phyloP scores from a whole-genome alignment of 1,140 invertebrate species.

The Brachionus angularis region DNA sequence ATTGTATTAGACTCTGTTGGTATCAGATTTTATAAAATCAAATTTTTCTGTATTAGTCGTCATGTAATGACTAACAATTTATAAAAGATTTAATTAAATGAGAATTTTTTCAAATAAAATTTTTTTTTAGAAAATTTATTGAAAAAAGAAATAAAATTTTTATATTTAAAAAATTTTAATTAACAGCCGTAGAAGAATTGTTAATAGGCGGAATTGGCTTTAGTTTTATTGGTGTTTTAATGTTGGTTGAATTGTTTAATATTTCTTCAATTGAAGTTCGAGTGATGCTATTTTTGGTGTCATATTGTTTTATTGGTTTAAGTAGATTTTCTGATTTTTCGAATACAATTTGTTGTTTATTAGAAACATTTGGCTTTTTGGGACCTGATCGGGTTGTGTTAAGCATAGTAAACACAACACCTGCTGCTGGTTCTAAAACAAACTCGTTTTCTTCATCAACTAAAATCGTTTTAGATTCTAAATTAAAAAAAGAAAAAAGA shows the following conservation, averaged over 20 bases:
- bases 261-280: constrained; percentile 25
- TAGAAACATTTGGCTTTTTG: constrained; percentile 19
- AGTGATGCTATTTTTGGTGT: background rate
- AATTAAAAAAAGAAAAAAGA: too few relatives aligned
- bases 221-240: background rate
- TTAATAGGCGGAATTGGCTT: constrained; percentile 26
- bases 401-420: constrained; percentile 34
- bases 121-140: background rate
- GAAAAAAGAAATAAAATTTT: constrained; percentile 13
- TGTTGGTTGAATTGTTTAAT: constrained; percentile 5
- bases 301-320: constrained; percentile 13
- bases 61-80: too few relatives aligned
- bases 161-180: background rate
- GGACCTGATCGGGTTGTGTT: constrained; percentile 28
- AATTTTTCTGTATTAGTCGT: too few relatives aligned
- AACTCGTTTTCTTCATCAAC: constrained; percentile 18
- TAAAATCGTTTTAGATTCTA: background rate
- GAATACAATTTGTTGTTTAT: constrained; percentile 8
- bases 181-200: constrained; percentile 3
- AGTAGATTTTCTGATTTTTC: constrained; percentile 4
- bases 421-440: constrained; percentile 8
- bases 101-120: background rate
- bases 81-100: too few relatives aligned
- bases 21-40: too few relatives aligned
- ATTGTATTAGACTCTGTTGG: too few relatives aligned